Conservation (phyloP, 2,113 vertebrate genomes). For the Clupea harengus region DNA sequence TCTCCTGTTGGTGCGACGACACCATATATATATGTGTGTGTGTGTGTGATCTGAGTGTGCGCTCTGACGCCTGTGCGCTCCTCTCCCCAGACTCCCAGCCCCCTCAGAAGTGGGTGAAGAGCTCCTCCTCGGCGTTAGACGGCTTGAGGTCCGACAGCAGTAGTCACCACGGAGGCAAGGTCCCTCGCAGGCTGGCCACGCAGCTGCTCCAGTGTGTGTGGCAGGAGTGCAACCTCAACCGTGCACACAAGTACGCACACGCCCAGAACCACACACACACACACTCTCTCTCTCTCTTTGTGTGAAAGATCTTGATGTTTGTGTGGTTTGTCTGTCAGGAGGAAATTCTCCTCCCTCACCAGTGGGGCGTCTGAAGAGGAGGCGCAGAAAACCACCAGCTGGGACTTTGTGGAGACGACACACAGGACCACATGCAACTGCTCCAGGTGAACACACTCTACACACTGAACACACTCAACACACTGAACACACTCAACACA, state of each 20-base stretch:
- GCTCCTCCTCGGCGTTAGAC: conserved; percentile 84
- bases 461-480: no score
- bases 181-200: conserved; percentile 87
- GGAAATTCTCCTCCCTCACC: conserved; percentile 81
- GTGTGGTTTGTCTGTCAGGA: conserved; percentile 66
- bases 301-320: neutral
- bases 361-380: conserved; percentile 89
- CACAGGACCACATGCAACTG: conserved; percentile 91
- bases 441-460: conserved; percentile 80
- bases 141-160: conserved; percentile 86
- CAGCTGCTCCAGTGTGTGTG: conserved; percentile 94
- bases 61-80: neutral
- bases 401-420: conserved; percentile 93
- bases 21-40: no score
- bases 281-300: no score
- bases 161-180: conserved; percentile 92
- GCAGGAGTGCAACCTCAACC: conserved; percentile 98
- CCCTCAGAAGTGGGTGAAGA: conserved; percentile 91
- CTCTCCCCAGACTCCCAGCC: conserved; percentile 78
- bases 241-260: conserved; percentile 86
- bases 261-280: neutral
- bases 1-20: no score
- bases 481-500: no score
- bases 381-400: conserved; percentile 81
- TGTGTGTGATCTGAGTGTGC: no score